Evolutionary conservation across 2,888 invertebrate genomes (phyloP).

Genomic region (Phyllotreta striolata): DNA sequence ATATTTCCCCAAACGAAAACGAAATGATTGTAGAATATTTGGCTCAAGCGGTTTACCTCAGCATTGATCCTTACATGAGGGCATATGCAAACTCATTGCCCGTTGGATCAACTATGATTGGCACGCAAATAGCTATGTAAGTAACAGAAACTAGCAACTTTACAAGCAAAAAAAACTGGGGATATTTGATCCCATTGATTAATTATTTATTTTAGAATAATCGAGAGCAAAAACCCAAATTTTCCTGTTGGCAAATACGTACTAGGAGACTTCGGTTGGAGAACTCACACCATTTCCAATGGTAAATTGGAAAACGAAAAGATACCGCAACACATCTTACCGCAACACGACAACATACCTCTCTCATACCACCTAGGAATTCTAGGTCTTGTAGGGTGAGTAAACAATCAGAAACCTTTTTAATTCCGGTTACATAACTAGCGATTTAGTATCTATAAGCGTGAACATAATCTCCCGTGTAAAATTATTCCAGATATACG

Average conservation of each 20-base stretch:
- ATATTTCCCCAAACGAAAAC: neutral
- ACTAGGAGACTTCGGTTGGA: slow-evolving; percentile 73
- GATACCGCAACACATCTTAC: slow-evolving; percentile 59
- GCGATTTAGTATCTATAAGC: neutral
- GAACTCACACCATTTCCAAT: slow-evolving; percentile 65
- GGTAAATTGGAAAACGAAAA: slow-evolving; percentile 64
- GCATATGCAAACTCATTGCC: slow-evolving; percentile 64
- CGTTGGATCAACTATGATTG: slow-evolving; percentile 72
- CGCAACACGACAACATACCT: slow-evolving; percentile 68
- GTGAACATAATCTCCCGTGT: neutral
- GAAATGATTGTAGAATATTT: slow-evolving; percentile 66
- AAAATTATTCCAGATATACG: slow-evolving; percentile 65
- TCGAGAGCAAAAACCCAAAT: slow-evolving; percentile 69
- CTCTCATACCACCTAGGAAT: slow-evolving; percentile 70
- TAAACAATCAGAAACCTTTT: neutral
- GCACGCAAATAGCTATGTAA: slow-evolving; percentile 75
- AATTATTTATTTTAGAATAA: slow-evolving; percentile 69
- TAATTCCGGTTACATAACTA: neutral
- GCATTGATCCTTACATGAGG: slow-evolving; percentile 79
- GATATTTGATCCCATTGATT: too few relatives aligned
- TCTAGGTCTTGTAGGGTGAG: slow-evolving; percentile 75
- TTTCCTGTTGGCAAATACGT: slow-evolving; percentile 71
- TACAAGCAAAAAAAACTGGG: neutral
- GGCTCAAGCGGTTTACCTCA: slow-evolving; percentile 72
- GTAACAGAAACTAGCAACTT: neutral